Evolutionary conservation across 1,140 invertebrate genomes (phyloP), one percentile per base, ranked within the genome.

Genomic region (Gryon sp.): DNA sequence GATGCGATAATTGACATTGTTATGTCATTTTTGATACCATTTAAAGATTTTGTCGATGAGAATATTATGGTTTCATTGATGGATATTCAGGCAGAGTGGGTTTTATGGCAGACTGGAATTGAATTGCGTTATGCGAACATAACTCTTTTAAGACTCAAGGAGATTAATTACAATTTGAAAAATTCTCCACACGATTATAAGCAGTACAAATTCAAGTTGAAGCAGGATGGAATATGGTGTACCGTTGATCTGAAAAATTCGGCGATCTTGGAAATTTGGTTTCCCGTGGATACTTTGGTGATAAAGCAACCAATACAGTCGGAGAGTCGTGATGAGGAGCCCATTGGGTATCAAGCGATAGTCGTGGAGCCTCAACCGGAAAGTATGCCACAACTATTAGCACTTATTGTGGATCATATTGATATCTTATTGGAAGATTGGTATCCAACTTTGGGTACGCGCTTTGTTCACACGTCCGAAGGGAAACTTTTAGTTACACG

Each of bases 351-450:
- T 76, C 92, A 93, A 83, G 91, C 93, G 15, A 90, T 94, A 20
- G 93, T 93, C 8, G 85, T 94, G 40, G 94, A 94, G 82, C 95
- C 92, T 36, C 93, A 91, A 60, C 91, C 93, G 30, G 93, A 94
- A 87, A 93, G 92, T 73, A 92, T 96, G 52, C 93, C 97, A 0
- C 95, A 97, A 82, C 85, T 99, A 9, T 84, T 99, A 36, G 95
- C 97, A 0, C 87, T 98, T 11, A 92, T 97, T n/a, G 96, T 99
- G 0, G 97, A 99, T 85, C 97, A 99, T 84, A 96, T 99, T 78
- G 98, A 99, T 85, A 94, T 97, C 45, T 87, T 99, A 15, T 87
- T 99, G 0, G 98, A 99, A 87, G 98, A 99, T 87, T 99, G 98
- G 98, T 99, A 98, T 89, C 97, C 97, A 0, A 96, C 96, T 0